Percentiles rank a stretch among this genome's conserved stretches.
Evolutionary conservation across 2,888 invertebrate genomes (phyloP).

Genomic region (Papilio elwesi): DNA sequence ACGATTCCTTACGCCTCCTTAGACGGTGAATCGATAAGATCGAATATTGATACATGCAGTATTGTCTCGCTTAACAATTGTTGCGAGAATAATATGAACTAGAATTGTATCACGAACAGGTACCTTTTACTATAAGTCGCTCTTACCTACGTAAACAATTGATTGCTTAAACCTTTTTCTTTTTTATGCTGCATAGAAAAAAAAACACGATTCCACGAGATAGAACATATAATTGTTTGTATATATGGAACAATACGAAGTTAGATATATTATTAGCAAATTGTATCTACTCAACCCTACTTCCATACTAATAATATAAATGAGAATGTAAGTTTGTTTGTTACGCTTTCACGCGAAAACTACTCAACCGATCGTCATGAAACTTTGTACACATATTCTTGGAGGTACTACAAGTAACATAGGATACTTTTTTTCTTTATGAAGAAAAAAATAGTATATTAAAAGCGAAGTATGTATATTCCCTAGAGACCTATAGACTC

Average conservation of each 20-base stretch:
- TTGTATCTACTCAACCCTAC: not conserved
- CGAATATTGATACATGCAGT: slow-evolving; percentile 76
- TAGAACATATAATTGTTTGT: slow-evolving; percentile 16
- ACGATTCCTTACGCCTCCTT: slow-evolving; percentile 78
- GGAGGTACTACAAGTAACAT: no score
- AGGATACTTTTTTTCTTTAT: no score
- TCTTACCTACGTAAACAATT: slow-evolving; percentile 29
- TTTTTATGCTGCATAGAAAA: slow-evolving; percentile 8
- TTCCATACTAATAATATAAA: no score
- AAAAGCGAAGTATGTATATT: no score
- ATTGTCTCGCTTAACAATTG: slow-evolving; percentile 77
- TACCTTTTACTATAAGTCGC: slow-evolving; percentile 25
- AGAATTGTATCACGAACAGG: slow-evolving; percentile 51
- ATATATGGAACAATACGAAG: slow-evolving; percentile 15
- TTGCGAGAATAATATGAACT: slow-evolving; percentile 59
- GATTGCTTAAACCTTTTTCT: slow-evolving; percentile 26
- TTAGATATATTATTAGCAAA: not conserved
- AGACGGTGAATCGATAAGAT: slow-evolving; percentile 70
- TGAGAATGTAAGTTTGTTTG: no score
- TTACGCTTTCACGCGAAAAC: no score
- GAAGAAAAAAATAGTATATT: no score
- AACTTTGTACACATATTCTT: no score
- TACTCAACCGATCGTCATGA: no score
- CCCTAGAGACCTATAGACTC: no score
- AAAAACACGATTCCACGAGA: not conserved